Evolutionary conservation across 2,113 vertebrate species (phyloP).

Genomic region (Ammodytes dubius): DNA sequence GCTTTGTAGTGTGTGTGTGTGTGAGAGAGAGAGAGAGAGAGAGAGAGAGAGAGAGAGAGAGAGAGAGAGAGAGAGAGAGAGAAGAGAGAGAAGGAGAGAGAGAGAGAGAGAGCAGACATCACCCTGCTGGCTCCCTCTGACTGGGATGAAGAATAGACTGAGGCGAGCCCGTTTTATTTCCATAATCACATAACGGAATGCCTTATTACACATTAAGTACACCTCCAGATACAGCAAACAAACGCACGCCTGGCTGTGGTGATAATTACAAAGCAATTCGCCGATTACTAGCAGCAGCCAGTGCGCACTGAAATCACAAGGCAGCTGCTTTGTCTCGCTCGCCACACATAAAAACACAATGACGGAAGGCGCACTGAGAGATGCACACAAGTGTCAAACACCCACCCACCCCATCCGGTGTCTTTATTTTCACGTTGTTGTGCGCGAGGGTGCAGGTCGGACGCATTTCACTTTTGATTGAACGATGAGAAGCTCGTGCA

Average conservation of each 20-base stretch:
- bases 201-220: conserved; percentile 50
- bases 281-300: conserved; percentile 3
- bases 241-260: conserved; percentile 50
- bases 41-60: neutral
- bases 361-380: neutral
- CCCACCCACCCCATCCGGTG: conserved; percentile 23
- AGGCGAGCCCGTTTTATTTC: neutral
- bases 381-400: conserved; percentile 26
- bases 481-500: neutral
- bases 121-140: conserved; percentile 2
- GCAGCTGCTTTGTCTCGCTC: conserved; percentile 52
- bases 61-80: neutral
- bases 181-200: conserved; percentile 28
- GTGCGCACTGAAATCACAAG: conserved; percentile 29
- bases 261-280: conserved; percentile 24
- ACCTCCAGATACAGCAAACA: conserved; percentile 62
- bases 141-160: neutral
- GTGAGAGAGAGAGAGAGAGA: too few species aligned
- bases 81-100: too few species aligned
- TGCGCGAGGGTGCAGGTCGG: conserved; percentile 38
- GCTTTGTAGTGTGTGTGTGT: neutral
- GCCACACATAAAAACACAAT: conserved; percentile 14
- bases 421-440: conserved; percentile 5
- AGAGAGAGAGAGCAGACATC: conserved; percentile 7
- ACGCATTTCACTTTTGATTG: conserved; percentile 3